Conservation (phyloP, 2,113 vertebrate species). For the Parus major region DNA sequence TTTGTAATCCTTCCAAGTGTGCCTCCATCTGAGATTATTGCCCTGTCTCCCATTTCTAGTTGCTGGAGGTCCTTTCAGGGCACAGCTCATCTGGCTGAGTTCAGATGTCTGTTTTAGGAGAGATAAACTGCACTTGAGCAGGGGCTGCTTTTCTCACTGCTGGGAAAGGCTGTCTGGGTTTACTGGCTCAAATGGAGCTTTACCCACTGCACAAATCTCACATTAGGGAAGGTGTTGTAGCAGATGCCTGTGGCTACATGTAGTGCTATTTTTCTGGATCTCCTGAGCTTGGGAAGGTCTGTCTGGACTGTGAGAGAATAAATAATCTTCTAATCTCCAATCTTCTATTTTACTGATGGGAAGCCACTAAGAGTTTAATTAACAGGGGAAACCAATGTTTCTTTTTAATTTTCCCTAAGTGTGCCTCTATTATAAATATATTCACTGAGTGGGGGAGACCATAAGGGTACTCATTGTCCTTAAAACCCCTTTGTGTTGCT, state of each 20-base stretch:
- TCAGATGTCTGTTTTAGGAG: not conserved
- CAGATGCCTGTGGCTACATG: rapidly evolving
- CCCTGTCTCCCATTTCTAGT: not conserved
- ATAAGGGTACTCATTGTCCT: not conserved
- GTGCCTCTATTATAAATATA: not conserved
- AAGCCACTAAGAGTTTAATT: not conserved
- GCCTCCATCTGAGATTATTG: not conserved
- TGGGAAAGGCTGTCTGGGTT: not conserved
- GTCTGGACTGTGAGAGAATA: not conserved
- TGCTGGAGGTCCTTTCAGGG: not conserved
- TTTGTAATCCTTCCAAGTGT: not conserved
- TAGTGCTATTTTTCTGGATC: not conserved
- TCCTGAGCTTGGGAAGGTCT: not conserved
- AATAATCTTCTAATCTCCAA: not conserved
- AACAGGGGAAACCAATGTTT: not conserved
- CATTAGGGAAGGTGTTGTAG: not conserved
- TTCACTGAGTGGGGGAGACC: rapidly evolving
- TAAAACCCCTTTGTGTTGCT: not conserved
- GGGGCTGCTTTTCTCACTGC: not conserved
- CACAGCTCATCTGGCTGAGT: not conserved
- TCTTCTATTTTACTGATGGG: not conserved
- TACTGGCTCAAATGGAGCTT: not conserved
- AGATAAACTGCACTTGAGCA: not conserved
- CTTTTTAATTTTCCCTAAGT: not conserved
- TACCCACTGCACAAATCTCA: not conserved